Evolutionary conservation across 2,888 invertebrate genomes (phyloP).

Genomic region (Opisthograptis luteolata): DNA sequence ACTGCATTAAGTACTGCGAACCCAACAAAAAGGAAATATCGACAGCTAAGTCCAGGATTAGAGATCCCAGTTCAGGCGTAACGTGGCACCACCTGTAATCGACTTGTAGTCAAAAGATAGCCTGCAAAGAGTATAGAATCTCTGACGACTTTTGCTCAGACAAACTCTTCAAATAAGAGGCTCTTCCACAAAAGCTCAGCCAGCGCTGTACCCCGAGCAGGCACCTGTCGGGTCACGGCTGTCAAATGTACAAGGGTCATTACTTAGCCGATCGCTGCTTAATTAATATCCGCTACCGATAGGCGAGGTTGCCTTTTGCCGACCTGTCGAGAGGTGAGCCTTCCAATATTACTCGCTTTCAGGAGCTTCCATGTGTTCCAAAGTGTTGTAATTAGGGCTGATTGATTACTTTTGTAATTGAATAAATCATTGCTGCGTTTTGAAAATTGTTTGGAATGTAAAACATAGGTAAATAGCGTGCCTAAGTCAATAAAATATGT

Average conservation of each 20-base stretch:
- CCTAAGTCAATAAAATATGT: no score
- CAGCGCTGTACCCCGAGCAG: constrained; percentile 14
- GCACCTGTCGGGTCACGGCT: constrained; percentile 69
- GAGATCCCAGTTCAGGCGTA: no score
- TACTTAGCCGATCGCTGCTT: constrained; percentile 77
- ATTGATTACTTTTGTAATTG: background rate
- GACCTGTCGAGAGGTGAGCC: constrained; percentile 33
- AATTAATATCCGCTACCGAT: constrained; percentile 67
- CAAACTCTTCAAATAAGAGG: no score
- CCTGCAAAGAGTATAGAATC: no score
- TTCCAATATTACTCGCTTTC: background rate
- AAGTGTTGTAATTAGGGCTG: constrained; percentile 3
- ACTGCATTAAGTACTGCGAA: no score
- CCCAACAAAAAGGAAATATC: no score
- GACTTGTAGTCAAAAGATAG: no score
- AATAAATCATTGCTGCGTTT: no score
- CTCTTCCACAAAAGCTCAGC: constrained; percentile 13
- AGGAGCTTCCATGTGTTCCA: background rate
- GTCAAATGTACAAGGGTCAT: constrained; percentile 83
- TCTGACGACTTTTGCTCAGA: no score
- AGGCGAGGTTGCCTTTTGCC: constrained; percentile 48
- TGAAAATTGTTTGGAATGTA: background rate
- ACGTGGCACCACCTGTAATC: no score
- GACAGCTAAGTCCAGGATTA: no score
- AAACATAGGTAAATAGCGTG: no score